phyloP scores from a whole-genome alignment of 2,113 vertebrate species.

The Clarias batrachus region DNA sequence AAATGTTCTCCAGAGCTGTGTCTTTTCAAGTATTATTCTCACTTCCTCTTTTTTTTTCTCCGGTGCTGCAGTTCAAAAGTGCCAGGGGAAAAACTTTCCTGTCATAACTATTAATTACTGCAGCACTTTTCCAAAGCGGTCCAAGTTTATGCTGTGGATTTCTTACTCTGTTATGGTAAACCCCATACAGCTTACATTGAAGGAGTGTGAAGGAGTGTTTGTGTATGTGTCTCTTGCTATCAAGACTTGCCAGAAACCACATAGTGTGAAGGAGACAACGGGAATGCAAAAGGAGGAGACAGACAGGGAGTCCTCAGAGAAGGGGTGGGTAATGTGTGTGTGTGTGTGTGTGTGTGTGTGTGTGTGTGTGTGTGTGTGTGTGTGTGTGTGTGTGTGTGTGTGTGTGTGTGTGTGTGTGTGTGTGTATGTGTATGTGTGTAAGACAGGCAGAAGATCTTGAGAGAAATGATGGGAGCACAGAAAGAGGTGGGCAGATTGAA shows the following conservation, averaged over 20 bases:
- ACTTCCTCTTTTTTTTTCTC: slow-evolving; percentile 42
- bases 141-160: slow-evolving; percentile 32
- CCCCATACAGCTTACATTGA: slow-evolving; percentile 78
- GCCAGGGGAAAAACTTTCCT: slow-evolving; percentile 25
- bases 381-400: slow-evolving; percentile 20
- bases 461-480: slow-evolving; percentile 52
- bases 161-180: slow-evolving; percentile 45
- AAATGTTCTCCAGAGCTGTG: slow-evolving; percentile 55
- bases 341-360: slow-evolving; percentile 16
- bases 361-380: slow-evolving; percentile 10
- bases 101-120: slow-evolving; percentile 52
- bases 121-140: slow-evolving; percentile 45
- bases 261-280: slow-evolving; percentile 78
- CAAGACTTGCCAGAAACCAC: slow-evolving; percentile 74
- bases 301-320: slow-evolving; percentile 62
- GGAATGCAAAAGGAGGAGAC: slow-evolving; percentile 62
- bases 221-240: slow-evolving; percentile 81
- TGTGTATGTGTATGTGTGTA: background rate
- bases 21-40: slow-evolving; percentile 53
- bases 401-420: slow-evolving; percentile 16
- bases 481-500: slow-evolving; percentile 67
- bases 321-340: slow-evolving; percentile 49
- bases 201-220: slow-evolving; percentile 80
- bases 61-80: slow-evolving; percentile 44
- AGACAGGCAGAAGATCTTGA: slow-evolving; percentile 28